A percentile compares a stretch with the other conserved stretches of the same genome.
phyloP scores from a whole-genome alignment of 2,888 invertebrate genomes.

The Sesia apiformis region DNA sequence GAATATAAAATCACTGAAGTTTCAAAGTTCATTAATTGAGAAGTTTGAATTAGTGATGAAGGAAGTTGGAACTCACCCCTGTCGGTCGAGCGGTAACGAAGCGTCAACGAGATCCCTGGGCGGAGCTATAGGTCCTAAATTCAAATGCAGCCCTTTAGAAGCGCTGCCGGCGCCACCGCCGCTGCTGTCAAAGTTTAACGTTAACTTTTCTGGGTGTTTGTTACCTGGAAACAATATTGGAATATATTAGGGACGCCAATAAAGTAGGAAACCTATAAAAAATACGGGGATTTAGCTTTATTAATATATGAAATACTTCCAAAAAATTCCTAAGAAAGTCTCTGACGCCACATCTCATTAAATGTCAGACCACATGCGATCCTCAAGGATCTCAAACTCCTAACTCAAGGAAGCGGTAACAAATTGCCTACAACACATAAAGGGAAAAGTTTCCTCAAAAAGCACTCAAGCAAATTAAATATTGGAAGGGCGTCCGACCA shows the following conservation, averaged over 20 bases:
- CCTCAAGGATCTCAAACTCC: conserved; percentile 34
- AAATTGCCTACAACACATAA: conserved; percentile 60
- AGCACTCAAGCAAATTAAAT: conserved; percentile 73
- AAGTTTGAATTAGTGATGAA: too few relatives aligned
- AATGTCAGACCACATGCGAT: conserved; percentile 42
- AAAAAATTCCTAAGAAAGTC: too few relatives aligned
- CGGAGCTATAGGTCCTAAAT: conserved; percentile 78
- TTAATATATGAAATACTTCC: neutral
- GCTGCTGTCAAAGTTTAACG: conserved; percentile 80
- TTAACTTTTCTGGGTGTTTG: conserved; percentile 81
- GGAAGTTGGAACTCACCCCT: conserved; percentile 78
- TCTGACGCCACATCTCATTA: conserved; percentile 15
- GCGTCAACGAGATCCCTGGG: conserved; percentile 86
- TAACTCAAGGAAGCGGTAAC: conserved; percentile 65
- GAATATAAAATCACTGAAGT: too few relatives aligned
- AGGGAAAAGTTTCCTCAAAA: conserved; percentile 61
- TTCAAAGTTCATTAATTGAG: too few relatives aligned
- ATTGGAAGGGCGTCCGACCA: conserved; percentile 53
- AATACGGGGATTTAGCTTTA: neutral
- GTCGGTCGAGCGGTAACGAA: conserved; percentile 87
- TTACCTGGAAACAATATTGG: conserved; percentile 46
- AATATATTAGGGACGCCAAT: conserved; percentile 5
- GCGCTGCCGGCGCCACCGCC: conserved; percentile 52
- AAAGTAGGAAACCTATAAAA: neutral
- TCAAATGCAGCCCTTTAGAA: conserved; percentile 78